phyloP scores from a whole-genome alignment of 2,113 vertebrate species.

The Pedionomus torquatus region DNA sequence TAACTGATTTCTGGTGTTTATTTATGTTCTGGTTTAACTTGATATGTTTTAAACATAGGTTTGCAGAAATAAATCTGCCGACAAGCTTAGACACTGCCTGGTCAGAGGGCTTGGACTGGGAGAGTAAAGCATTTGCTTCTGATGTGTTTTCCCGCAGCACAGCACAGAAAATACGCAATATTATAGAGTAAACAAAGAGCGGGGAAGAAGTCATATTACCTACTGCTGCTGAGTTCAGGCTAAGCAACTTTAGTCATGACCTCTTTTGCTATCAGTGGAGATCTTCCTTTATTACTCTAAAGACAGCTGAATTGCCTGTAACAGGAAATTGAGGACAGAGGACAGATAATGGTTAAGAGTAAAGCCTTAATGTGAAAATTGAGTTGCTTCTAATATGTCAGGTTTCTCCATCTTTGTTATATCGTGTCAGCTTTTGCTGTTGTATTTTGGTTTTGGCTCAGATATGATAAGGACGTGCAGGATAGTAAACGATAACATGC shows the following conservation, averaged over 20 bases:
- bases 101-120: neutral
- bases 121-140: neutral
- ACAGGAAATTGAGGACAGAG: neutral
- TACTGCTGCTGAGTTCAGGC: neutral
- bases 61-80: neutral
- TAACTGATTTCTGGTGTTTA: neutral
- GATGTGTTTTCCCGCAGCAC: neutral
- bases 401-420: neutral
- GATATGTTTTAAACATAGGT: neutral
- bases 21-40: neutral
- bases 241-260: neutral
- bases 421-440: neutral
- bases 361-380: neutral
- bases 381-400: neutral
- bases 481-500: neutral
- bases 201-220: neutral
- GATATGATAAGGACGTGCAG: neutral
- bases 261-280: neutral
- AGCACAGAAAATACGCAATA: neutral
- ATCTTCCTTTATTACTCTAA: neutral
- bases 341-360: neutral
- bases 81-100: neutral
- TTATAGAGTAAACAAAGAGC: neutral
- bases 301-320: neutral
- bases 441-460: neutral